Conservation (phyloP, 2,113 vertebrate genomes). For the Trematomus loennbergii region DNA sequence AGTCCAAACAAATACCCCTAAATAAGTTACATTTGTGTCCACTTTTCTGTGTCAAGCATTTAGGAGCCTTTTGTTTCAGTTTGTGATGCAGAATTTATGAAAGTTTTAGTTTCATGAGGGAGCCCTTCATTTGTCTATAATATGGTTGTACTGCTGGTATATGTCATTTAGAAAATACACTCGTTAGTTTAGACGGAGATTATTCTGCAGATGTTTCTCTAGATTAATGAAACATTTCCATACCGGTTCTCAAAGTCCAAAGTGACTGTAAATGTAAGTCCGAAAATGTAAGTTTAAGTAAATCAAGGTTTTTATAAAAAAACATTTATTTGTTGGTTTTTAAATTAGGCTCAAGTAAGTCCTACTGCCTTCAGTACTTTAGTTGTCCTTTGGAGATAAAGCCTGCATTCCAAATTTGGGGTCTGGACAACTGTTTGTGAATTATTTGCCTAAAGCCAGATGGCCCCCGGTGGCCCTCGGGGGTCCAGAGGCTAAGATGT, state of each 20-base stretch:
- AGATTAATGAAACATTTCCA: too few relatives aligned
- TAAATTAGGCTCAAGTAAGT: neutral
- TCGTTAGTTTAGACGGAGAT: neutral
- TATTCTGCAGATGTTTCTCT: neutral
- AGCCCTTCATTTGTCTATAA: neutral
- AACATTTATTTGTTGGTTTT: neutral
- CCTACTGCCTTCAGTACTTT: neutral
- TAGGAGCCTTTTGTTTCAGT: slow-evolving; percentile 45
- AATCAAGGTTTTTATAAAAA: neutral
- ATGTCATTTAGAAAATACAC: neutral
- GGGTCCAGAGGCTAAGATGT: slow-evolving; percentile 58
- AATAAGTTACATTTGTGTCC: neutral
- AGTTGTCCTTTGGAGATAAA: slow-evolving; percentile 3
- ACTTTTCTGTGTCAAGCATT: neutral
- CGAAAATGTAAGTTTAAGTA: neutral
- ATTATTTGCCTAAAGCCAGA: slow-evolving; percentile 57
- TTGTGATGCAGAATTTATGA: slow-evolving; percentile 34
- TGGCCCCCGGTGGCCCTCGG: slow-evolving; percentile 54
- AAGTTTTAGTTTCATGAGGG: neutral
- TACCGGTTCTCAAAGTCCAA: too few relatives aligned
- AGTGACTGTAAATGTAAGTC: too few relatives aligned
- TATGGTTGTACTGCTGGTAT: too few relatives aligned
- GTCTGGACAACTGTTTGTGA: slow-evolving; percentile 25
- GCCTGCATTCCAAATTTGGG: neutral
- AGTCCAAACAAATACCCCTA: neutral